Evolutionary conservation across 2,113 vertebrate genomes (phyloP), one percentile per base, ranked within the genome.

Genomic region (Macrotis lagotis): DNA sequence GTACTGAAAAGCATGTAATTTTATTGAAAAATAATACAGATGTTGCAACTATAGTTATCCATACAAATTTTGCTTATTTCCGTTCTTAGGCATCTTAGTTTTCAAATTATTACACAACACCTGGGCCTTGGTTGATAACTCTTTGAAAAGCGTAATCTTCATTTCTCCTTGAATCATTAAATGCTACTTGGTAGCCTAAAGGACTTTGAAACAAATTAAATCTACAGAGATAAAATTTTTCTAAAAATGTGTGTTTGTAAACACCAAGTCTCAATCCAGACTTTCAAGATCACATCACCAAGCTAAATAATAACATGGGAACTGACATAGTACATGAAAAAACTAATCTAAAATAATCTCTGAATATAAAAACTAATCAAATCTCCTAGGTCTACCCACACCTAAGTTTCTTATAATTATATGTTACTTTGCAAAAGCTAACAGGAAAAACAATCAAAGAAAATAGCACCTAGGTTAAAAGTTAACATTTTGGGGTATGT

Each of bases 241-340:
- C 83, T 26, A n/a, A 50, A 50, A 28, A 48, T n/a, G 90, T 90
- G 55, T 66, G 91, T 91, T 93, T 93, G 53, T 44, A 96, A 25
- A 48, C 90, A 47, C 1, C 8, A 31, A n/a, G 50, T 26, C 93
- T 66, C 37, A 91, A 49, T 92, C 37, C 50, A 90, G 90, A 31
- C 91, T 91, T 51, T 66, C 96, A 97, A 96, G 96, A 97, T 96
- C 96, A 94, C 0, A 16, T 25, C 49, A 92, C 59, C 55, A 12
- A 3, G 1, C 74, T 25, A 91, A 93, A 47, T 28, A 91, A 94
- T 88, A 44, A 91, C 48, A 51, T n/a, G 52, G 19, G 50, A 25
- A 55, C 53, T 92, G 52, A 74, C n/a, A 88, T 0, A n/a, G 44
- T 28, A 8, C 47, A 37, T 0, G 14, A 2, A 52, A 16, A 74